phyloP scores from a whole-genome alignment of 2,113 vertebrate species.

The Ploceus nigricollis region DNA sequence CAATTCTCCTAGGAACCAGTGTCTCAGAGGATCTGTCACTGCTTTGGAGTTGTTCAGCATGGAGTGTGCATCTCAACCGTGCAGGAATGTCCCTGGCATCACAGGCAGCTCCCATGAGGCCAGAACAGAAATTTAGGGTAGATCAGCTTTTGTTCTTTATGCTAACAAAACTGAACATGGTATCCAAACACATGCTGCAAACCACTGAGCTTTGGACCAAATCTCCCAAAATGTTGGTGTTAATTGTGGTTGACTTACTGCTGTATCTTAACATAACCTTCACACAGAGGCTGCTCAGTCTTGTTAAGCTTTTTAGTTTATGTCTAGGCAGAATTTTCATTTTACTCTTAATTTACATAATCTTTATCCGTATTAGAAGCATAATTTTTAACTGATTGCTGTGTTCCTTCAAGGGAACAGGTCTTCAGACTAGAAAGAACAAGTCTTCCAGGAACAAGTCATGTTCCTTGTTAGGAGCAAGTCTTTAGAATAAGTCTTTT shows the following conservation, averaged over 20 bases:
- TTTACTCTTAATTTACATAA: neutral
- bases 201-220: neutral
- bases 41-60: neutral
- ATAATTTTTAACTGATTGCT: neutral
- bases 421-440: neutral
- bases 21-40: neutral
- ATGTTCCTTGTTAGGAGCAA: neutral
- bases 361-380: neutral
- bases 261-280: neutral
- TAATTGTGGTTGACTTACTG: neutral
- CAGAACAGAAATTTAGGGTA: neutral
- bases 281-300: neutral
- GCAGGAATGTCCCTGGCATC: neutral
- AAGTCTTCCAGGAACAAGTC: neutral
- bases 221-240: neutral
- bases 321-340: neutral
- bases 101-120: neutral
- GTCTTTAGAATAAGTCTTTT: neutral
- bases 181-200: neutral
- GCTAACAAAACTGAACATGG: neutral
- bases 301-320: neutral
- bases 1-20: neutral
- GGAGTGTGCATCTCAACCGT: neutral
- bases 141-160: neutral
- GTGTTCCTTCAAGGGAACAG: neutral